Conservation (phyloP, 2,113 vertebrate species). For the Vimba vimba region DNA sequence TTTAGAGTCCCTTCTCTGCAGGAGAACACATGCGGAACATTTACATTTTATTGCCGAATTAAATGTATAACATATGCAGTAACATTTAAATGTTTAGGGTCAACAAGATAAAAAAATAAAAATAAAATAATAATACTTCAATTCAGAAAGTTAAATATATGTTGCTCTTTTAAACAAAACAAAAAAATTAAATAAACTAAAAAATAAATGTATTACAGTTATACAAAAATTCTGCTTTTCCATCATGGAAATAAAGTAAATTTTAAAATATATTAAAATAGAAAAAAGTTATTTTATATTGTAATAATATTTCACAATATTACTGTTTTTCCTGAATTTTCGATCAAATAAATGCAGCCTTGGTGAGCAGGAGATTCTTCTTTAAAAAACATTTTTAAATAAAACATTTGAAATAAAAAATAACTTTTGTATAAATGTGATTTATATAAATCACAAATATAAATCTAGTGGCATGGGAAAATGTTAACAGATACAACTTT, state of each 20-base stretch:
- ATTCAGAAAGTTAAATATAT: neutral
- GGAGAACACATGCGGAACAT: neutral
- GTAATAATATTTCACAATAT: too few species aligned
- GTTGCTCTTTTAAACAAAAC: neutral
- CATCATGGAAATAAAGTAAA: neutral
- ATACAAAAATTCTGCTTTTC: neutral
- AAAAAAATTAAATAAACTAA: too few species aligned
- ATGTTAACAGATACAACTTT: neutral
- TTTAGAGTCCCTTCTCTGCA: slow-evolving; percentile 91
- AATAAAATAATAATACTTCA: neutral
- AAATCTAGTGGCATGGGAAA: neutral
- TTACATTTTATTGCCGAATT: too few species aligned
- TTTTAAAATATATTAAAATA: neutral
- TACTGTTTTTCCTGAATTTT: too few species aligned
- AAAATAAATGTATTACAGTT: too few species aligned
- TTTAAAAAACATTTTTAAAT: neutral
- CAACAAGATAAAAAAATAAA: neutral
- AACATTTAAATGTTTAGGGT: neutral
- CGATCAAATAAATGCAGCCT: too few species aligned
- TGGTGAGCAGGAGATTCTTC: neutral
- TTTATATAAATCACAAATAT: neutral
- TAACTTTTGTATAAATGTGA: neutral
- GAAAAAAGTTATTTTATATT: too few species aligned
- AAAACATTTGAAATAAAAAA: neutral
- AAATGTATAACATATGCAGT: neutral